These are phyloP conservation scores for Umimayanthus chanpuru DNA, from an alignment of 92 coral and sea anemone genomes.

Conservation along the genomic window DNA sequence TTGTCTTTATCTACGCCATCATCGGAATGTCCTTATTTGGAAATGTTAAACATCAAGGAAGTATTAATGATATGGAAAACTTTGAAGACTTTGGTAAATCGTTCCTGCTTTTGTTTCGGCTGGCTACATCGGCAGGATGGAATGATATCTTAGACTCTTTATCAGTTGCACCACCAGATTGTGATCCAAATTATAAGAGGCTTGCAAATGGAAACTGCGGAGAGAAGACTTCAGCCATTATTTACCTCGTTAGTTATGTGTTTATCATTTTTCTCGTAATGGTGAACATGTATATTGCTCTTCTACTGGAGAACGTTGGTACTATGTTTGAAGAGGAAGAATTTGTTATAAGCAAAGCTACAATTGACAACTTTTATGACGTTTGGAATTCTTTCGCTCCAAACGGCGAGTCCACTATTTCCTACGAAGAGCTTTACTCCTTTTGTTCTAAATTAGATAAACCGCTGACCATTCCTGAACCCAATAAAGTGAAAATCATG, in stretches of 20 bases:
- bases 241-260: slow-evolving; percentile 80
- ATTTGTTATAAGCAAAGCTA: slow-evolving; percentile 80
- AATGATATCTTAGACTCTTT: slow-evolving; percentile 83
- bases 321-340: slow-evolving; percentile 87
- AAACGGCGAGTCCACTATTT: slow-evolving; percentile 78
- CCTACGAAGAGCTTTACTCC: slow-evolving; percentile 71
- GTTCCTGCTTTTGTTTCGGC: slow-evolving; percentile 84
- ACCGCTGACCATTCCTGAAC: slow-evolving; percentile 82
- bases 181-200: slow-evolving; percentile 59
- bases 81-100: slow-evolving; percentile 86
- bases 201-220: slow-evolving; percentile 91
- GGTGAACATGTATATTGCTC: slow-evolving; percentile 96
- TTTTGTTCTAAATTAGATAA: slow-evolving; percentile 73
- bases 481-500: slow-evolving; percentile 69
- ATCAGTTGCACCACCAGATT: slow-evolving; percentile 79
- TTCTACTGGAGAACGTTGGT: slow-evolving; percentile 86
- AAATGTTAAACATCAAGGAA: slow-evolving; percentile 82
- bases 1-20: slow-evolving; percentile 89
- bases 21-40: slow-evolving; percentile 96
- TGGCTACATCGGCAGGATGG: slow-evolving; percentile 94
- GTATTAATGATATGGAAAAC: slow-evolving; percentile 83
- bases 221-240: slow-evolving; percentile 53
- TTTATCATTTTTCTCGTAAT: slow-evolving; percentile 78
- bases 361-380: slow-evolving; percentile 79
- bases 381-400: slow-evolving; percentile 86